Conservation (phyloP, 2,113 vertebrate species). For the Apteryx mantelli region DNA sequence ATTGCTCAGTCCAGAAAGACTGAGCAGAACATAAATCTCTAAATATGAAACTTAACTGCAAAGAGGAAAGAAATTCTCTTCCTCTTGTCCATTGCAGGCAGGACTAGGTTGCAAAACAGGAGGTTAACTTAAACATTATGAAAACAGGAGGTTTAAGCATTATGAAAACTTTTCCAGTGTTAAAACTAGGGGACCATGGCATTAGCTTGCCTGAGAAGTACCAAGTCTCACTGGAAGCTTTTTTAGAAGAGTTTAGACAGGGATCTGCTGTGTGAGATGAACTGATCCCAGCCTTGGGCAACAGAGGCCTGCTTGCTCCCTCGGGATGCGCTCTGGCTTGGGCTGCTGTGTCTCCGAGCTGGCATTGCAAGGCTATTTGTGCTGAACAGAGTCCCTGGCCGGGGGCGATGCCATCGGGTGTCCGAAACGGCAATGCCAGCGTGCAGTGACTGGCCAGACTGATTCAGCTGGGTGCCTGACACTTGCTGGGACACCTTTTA, state of each 20-base stretch:
- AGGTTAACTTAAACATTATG: no score
- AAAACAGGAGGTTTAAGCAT: background rate
- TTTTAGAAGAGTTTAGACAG: background rate
- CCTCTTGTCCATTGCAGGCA: background rate
- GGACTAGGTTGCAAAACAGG: background rate
- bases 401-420: background rate
- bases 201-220: background rate
- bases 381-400: background rate
- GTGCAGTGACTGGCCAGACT: background rate
- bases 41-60: background rate
- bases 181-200: background rate
- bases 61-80: background rate
- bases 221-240: no score
- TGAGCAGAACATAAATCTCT: background rate
- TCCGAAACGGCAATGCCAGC: accelerated
- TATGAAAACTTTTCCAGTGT: background rate
- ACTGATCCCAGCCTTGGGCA: background rate
- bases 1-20: background rate
- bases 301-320: background rate
- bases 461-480: no score
- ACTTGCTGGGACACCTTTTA: background rate
- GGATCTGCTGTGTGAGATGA: background rate
- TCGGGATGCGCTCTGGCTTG: background rate
- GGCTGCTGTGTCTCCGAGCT: accelerated
- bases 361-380: background rate